These are phyloP conservation scores for Connochaetes taurinus DNA, from an alignment of 2,113 vertebrate genomes.

Conservation along the genomic window DNA sequence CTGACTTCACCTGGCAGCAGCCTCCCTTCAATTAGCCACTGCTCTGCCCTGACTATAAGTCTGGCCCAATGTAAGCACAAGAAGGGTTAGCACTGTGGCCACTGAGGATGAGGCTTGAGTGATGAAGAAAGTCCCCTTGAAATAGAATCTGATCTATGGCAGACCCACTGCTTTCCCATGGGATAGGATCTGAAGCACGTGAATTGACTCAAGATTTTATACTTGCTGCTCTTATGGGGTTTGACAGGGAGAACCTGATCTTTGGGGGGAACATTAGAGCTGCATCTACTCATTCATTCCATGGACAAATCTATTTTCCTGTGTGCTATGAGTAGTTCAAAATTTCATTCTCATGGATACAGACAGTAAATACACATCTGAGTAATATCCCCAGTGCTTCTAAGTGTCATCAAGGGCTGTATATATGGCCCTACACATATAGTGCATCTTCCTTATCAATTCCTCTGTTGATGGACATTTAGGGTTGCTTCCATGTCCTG, in stretches of 20 bases:
- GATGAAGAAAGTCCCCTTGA: not conserved
- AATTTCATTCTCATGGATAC: not conserved
- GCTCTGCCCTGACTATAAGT: accelerated
- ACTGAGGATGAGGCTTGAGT: too few relatives aligned
- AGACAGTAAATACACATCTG: not conserved
- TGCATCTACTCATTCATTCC: not conserved
- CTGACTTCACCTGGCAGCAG: too few relatives aligned
- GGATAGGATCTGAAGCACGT: not conserved
- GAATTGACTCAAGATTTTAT: not conserved
- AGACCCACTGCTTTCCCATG: not conserved
- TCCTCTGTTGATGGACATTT: not conserved
- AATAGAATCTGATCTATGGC: not conserved
- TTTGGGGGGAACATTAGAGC: not conserved
- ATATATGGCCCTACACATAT: not conserved
- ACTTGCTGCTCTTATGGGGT: accelerated
- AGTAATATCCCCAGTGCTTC: not conserved
- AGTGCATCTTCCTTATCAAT: not conserved
- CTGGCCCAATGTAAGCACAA: accelerated
- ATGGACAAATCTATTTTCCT: not conserved
- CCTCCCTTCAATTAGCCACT: accelerated
- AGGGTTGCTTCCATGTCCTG: not conserved
- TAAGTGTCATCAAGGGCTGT: not conserved
- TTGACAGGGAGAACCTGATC: not conserved
- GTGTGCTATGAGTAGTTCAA: too few relatives aligned
- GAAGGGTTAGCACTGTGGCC: not conserved